Percentiles rank a stretch among this genome's conserved stretches.
Evolutionary conservation across 2,797 vertebrate genomes (phyloP).

Genomic region (Crenuchus spilurus): DNA sequence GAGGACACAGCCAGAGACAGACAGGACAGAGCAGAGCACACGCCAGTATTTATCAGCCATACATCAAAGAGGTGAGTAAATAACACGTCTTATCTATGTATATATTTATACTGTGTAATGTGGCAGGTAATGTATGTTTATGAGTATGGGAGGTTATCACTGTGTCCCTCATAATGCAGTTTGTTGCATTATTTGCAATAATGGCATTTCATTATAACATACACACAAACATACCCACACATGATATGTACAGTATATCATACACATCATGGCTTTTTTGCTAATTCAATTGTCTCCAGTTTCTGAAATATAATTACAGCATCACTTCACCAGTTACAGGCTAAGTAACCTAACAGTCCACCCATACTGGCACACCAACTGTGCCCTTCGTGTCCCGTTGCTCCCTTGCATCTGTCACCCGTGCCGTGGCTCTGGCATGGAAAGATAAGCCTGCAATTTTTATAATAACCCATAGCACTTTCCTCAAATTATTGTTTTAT

Average conservation of each 20-base stretch:
- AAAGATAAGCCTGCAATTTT: conserved; percentile 4
- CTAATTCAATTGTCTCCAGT: background rate
- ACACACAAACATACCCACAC: no score
- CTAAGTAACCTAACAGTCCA: background rate
- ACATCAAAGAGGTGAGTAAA: conserved; percentile 6
- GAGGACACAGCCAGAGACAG: background rate
- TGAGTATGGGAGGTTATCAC: no score
- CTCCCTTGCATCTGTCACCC: conserved; percentile 6
- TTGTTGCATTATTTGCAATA: no score
- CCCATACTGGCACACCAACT: conserved; percentile 11
- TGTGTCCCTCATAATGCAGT: no score
- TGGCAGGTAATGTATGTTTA: no score
- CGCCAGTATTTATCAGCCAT: background rate
- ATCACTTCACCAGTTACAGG: background rate
- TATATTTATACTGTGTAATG: no score
- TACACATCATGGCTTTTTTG: no score
- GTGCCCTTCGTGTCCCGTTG: conserved; percentile 1
- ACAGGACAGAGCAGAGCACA: background rate
- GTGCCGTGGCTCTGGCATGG: conserved; percentile 1
- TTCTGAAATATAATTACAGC: background rate
- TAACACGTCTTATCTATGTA: background rate
- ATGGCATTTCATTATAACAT: no score
- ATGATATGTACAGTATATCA: no score
- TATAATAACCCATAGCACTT: background rate
- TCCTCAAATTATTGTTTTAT: conserved; percentile 15